Evolutionary conservation across 1,140 invertebrate species (phyloP).

Genomic region (Pseudomyrmex gracilis): DNA sequence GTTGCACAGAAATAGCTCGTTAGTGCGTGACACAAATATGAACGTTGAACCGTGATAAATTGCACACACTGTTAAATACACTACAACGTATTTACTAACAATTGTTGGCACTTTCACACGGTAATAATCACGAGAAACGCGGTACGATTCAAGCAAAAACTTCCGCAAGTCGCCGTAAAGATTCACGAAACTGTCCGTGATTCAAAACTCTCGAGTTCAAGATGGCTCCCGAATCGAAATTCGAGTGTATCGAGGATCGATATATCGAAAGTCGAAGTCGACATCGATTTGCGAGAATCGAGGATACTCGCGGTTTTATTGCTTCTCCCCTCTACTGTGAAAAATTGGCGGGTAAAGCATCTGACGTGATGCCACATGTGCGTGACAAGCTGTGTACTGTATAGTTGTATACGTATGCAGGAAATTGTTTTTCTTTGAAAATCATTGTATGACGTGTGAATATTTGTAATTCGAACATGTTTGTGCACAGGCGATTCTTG

Average conservation of each 20-base stretch:
- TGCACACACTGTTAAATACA: too few species aligned
- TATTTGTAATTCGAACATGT: neutral
- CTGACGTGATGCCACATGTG: too few species aligned
- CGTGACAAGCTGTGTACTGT: neutral
- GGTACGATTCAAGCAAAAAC: neutral
- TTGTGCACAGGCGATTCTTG: neutral
- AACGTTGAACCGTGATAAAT: too few species aligned
- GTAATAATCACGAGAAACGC: neutral
- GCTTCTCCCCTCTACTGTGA: neutral
- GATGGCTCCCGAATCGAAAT: neutral
- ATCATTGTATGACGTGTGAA: neutral
- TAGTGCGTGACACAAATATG: too few species aligned
- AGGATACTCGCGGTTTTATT: neutral
- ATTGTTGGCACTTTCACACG: neutral
- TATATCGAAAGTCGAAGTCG: neutral
- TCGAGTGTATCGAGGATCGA: neutral
- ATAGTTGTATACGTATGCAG: neutral
- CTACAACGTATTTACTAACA: too few species aligned
- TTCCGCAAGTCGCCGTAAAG: too few species aligned
- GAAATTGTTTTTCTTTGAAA: neutral
- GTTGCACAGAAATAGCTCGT: too few species aligned
- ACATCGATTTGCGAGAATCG: neutral
- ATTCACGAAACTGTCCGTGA: neutral
- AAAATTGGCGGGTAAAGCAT: conserved; percentile 43
- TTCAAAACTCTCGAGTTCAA: conserved; percentile 18